phyloP scores from a whole-genome alignment of 1,140 invertebrate genomes.

The Homalodisca vitripennis region DNA sequence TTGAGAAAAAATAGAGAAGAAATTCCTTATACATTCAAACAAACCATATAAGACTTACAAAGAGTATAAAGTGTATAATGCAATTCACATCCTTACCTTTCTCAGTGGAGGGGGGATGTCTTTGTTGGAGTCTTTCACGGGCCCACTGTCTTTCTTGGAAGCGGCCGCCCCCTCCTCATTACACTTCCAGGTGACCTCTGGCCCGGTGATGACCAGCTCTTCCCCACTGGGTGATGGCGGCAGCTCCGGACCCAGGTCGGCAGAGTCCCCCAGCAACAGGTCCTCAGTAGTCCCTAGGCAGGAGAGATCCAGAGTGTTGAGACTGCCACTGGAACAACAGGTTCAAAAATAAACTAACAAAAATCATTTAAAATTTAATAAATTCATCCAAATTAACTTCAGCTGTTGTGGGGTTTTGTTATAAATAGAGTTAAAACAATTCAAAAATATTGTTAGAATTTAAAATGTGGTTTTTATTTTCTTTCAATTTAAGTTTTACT shows the following conservation, averaged over 20 bases:
- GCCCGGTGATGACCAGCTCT: background rate
- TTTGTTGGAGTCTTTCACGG: background rate
- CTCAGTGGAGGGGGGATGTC: conserved; percentile 5
- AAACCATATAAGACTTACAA: too few relatives aligned
- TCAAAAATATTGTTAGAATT: background rate
- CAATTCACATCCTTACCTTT: background rate
- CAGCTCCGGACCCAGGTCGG: background rate
- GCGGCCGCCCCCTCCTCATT: background rate
- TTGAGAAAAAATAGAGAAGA: too few relatives aligned
- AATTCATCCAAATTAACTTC: background rate
- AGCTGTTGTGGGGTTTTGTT: background rate
- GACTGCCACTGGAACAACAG: background rate
- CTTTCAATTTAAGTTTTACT: too few relatives aligned
- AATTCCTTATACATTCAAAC: too few relatives aligned
- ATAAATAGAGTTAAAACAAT: background rate
- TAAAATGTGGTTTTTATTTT: too few relatives aligned
- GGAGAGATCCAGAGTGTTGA: background rate
- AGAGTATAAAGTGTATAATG: too few relatives aligned
- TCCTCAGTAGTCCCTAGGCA: background rate
- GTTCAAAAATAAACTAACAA: background rate
- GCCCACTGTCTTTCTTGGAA: background rate
- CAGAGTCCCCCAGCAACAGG: background rate
- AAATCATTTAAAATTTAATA: background rate
- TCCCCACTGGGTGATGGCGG: background rate
- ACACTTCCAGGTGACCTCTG: background rate